phyloP scores from a whole-genome alignment of 2,888 invertebrate genomes.

The Agrotis clavis region DNA sequence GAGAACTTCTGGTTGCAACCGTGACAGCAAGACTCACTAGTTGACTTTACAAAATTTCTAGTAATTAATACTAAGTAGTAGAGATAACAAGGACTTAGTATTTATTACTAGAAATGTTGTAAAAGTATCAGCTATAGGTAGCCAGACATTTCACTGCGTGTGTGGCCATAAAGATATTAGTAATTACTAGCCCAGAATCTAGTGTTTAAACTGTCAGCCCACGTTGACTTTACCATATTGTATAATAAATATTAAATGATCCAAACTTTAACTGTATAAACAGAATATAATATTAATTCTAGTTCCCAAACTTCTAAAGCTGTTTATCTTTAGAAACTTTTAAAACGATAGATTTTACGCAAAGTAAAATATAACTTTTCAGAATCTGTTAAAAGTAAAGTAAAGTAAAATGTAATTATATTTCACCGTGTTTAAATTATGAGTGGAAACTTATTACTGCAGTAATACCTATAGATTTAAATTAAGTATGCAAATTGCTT shows the following conservation, averaged over 20 bases:
- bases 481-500: conserved; percentile 59
- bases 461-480: conserved; percentile 54
- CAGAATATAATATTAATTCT: conserved; percentile 37
- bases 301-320: conserved; percentile 22
- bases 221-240: background rate
- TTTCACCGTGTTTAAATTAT: conserved; percentile 44
- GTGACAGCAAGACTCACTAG: too few species aligned
- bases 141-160: too few species aligned
- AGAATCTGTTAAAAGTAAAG: conserved; percentile 30
- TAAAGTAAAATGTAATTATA: conserved; percentile 41
- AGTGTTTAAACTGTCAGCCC: background rate
- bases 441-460: conserved; percentile 48
- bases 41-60: too few species aligned
- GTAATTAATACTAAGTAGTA: too few species aligned
- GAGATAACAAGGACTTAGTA: too few species aligned
- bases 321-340: conserved; percentile 29
- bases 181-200: background rate
- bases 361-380: conserved; percentile 44
- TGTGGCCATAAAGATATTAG: too few species aligned
- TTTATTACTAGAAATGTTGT: too few species aligned
- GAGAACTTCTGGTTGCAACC: too few species aligned
- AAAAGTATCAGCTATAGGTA: too few species aligned
- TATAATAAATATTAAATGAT: conserved; percentile 28
- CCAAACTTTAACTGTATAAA: conserved; percentile 19
- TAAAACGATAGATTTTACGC: conserved; percentile 33